A percentile compares a stretch with the other conserved stretches of the same genome.
Evolutionary conservation across 2,888 invertebrate genomes (phyloP).

Genomic region (Chrysomela aeneicollis): DNA sequence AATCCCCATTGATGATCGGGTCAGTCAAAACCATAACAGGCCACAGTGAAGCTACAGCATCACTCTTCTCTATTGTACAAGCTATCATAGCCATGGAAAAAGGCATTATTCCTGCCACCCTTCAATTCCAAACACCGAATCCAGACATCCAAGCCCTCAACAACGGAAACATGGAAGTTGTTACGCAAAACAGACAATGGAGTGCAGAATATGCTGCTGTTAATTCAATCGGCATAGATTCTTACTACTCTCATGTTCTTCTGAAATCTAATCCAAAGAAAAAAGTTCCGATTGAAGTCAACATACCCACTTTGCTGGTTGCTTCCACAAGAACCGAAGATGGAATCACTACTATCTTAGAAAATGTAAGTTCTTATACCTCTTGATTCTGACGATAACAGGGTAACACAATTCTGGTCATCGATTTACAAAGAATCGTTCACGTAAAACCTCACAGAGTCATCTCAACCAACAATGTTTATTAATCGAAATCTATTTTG

Average conservation of each 20-base stretch:
- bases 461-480: no score
- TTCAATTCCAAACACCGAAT: slow-evolving; percentile 90
- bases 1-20: slow-evolving; percentile 84
- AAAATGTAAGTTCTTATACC: slow-evolving; percentile 52
- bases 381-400: no score
- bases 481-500: no score
- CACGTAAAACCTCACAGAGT: no score
- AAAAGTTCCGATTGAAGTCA: slow-evolving; percentile 65
- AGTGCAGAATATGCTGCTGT: slow-evolving; percentile 87
- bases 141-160: slow-evolving; percentile 84
- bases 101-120: slow-evolving; percentile 86
- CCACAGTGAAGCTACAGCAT: slow-evolving; percentile 92
- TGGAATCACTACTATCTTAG: slow-evolving; percentile 73
- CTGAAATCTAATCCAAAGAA: slow-evolving; percentile 80
- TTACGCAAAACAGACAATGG: slow-evolving; percentile 81
- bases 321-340: slow-evolving; percentile 88
- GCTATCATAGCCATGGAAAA: slow-evolving; percentile 91
- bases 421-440: no score
- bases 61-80: slow-evolving; percentile 88
- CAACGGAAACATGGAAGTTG: slow-evolving; percentile 83
- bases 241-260: slow-evolving; percentile 90
- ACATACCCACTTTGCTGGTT: slow-evolving; percentile 72
- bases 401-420: no score
- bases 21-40: slow-evolving; percentile 98
- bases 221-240: slow-evolving; percentile 98